A percentile compares a stretch with the other conserved stretches of the same genome.
Conservation (phyloP, 2,888 invertebrate genomes). For the Limenitis camilla region DNA sequence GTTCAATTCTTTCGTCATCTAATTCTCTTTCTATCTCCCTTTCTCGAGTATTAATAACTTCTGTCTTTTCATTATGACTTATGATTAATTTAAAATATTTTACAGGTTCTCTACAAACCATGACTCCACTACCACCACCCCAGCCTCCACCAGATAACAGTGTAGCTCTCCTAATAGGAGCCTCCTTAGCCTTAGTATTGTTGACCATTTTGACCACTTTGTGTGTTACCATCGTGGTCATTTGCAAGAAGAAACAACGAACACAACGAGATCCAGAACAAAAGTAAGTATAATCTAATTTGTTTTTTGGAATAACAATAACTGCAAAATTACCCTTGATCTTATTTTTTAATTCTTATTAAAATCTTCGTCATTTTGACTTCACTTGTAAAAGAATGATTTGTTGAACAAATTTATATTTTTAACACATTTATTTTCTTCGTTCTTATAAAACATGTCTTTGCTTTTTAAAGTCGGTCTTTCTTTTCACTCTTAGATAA, state of each 20-base stretch:
- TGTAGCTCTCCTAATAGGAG: slow-evolving; percentile 59
- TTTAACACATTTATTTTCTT: too few relatives aligned
- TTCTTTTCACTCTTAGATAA: too few relatives aligned
- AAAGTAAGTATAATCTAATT: slow-evolving; percentile 36
- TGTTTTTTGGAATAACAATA: neutral
- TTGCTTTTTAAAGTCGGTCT: too few relatives aligned
- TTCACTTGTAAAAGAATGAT: too few relatives aligned
- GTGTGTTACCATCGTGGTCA: slow-evolving; percentile 60
- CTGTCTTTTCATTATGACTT: neutral
- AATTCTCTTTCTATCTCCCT: too few relatives aligned
- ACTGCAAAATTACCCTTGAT: too few relatives aligned
- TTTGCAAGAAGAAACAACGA: slow-evolving; percentile 60
- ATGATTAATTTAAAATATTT: neutral
- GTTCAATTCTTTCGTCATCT: neutral
- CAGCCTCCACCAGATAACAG: slow-evolving; percentile 53
- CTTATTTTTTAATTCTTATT: too few relatives aligned
- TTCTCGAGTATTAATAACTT: too few relatives aligned
- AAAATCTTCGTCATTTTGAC: too few relatives aligned
- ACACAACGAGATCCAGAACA: slow-evolving; percentile 52
- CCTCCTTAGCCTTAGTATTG: slow-evolving; percentile 56
- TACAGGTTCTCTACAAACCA: slow-evolving; percentile 62
- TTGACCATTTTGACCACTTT: slow-evolving; percentile 65
- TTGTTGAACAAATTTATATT: too few relatives aligned
- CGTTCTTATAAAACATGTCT: too few relatives aligned
- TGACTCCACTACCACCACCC: slow-evolving; percentile 54